Evolutionary conservation across 53 echinoderm and acorn worm species (phyloP), one percentile per base, ranked within the genome.

Genomic region (Crossaster papposus): DNA sequence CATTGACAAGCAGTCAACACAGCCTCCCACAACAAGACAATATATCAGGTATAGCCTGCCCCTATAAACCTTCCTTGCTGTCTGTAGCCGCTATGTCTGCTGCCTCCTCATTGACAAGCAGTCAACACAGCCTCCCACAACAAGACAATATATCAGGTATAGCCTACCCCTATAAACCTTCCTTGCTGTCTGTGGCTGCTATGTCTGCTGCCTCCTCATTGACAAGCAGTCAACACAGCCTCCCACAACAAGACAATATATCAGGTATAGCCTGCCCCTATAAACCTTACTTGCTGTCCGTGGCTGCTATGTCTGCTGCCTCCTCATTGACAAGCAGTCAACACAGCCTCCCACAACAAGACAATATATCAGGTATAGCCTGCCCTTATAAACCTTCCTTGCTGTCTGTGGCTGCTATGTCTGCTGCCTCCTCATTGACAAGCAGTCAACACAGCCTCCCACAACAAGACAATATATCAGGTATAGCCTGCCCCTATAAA

Each of bases 51-150:
- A 91, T n/a, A n/a, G n/a, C n/a, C n/a, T n/a, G n/a, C n/a, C n/a
- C n/a, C n/a, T n/a, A 35, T 13, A 70, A 74, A 55, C 9, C 86
- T 28, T 65, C 71, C 6, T 51, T 81, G 10, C 50, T 82, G 0
- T 20, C 51, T 44, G 44, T 44, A 44, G 44, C 6, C 44, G 5
- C 0, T 44, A 44, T 44, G 44, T 44, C 75, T n/a, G 26, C 58
- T 3, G 30, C 52, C 10, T 51, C 80, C 3, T 80, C 80, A 7
- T 3, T 28, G 24, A 24, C 23, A 26, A 77, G 36, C 20, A 70
- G 79, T 65, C 79, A 88, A 30, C 10, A n/a, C 79, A 88, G 37
- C n/a, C 78, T 79, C 28, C 5, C 80, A 70, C 37, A 64, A n/a
- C 80, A 79, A 0, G 89, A 51, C 23, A 24, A 65, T 9, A 28